phyloP scores from a whole-genome alignment of 2,888 invertebrate species.

The Netelia virgata region DNA sequence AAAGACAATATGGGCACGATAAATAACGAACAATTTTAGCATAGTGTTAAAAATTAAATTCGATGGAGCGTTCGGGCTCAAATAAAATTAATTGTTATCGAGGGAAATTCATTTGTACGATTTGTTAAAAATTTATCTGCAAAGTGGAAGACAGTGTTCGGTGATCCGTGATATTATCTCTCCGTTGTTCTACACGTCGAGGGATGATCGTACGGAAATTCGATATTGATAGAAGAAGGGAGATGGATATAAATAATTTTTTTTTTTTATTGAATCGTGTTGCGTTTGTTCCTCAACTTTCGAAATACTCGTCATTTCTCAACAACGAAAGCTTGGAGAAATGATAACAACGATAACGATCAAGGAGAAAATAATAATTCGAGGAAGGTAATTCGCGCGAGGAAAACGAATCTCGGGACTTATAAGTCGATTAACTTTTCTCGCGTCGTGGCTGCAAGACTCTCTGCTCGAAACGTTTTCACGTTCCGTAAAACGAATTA shows the following conservation, averaged over 20 bases:
- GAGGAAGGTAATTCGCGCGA: neutral
- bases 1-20: too few species aligned
- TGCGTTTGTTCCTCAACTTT: neutral
- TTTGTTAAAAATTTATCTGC: neutral
- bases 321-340: too few species aligned
- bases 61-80: too few species aligned
- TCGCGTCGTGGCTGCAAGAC: too few species aligned
- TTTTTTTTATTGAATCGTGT: neutral
- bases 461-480: constrained; percentile 6
- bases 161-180: neutral
- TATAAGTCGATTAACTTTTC: neutral
- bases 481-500: constrained; percentile 51
- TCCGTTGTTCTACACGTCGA: neutral
- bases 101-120: neutral
- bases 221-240: too few species aligned
- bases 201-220: neutral
- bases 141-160: constrained; percentile 9
- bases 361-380: neutral
- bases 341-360: too few species aligned
- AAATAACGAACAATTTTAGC: too few species aligned
- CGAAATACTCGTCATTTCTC: neutral
- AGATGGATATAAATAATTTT: constrained; percentile 16
- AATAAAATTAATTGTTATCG: neutral
- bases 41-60: too few species aligned
- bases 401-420: constrained; percentile 20